Evolutionary conservation across 1,140 invertebrate genomes (phyloP), one percentile per base, ranked within the genome.

Genomic region (Battus philenor): DNA sequence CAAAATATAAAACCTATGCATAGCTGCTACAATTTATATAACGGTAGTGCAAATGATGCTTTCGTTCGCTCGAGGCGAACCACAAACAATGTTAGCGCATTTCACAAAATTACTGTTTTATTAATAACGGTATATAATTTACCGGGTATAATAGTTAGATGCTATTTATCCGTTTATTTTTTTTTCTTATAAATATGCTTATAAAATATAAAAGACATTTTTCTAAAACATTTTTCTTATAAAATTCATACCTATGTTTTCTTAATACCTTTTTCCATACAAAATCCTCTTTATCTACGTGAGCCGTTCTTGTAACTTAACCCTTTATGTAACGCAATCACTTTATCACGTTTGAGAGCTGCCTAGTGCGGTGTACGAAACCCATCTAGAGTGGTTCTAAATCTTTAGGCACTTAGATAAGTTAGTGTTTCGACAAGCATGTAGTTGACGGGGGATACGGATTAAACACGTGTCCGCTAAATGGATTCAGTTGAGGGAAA

Each of bases 401-500:
- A 29, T 29, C 26, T 29, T 29, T 29, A 29, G 26, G 10, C n/a
- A 29, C 26, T 29, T 10, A 29, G 5, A 29, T n/a, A 29, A 29
- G 26, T 29, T 29, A 24, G 26, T 29, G 26, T 29, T 20, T 20
- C 18, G 18, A 20, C 18, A 20, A n/a, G n/a, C n/a, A n/a, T n/a
- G n/a, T n/a, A n/a, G n/a, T n/a, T n/a, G n/a, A n/a, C n/a, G n/a
- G n/a, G n/a, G n/a, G n/a, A n/a, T n/a, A n/a, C n/a, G n/a, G n/a
- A n/a, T n/a, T n/a, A n/a, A n/a, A n/a, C n/a, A n/a, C n/a, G n/a
- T n/a, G n/a, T n/a, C n/a, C n/a, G n/a, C n/a, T n/a, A n/a, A n/a
- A n/a, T n/a, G n/a, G n/a, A n/a, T n/a, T n/a, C n/a, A n/a, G n/a
- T n/a, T n/a, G n/a, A n/a, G n/a, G n/a, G n/a, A n/a, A n/a, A n/a